Percentiles rank a stretch among this genome's conserved stretches.
phyloP scores from a whole-genome alignment of 2,797 vertebrate genomes.

The Dendrocincla fuliginosa region DNA sequence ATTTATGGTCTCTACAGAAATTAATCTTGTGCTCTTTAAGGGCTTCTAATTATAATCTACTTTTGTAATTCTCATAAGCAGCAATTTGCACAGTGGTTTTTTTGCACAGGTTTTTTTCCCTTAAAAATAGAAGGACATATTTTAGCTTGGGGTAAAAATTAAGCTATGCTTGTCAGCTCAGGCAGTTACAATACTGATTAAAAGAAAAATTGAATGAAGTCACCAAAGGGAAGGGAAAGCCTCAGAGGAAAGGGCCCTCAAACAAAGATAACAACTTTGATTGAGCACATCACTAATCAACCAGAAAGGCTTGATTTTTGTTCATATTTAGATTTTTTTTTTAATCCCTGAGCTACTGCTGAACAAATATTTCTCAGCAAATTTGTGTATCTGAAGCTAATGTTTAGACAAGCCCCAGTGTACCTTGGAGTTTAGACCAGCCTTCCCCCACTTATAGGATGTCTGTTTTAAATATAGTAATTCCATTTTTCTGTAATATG shows the following conservation, averaged over 20 bases:
- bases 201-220: not conserved
- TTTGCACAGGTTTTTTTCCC: not conserved
- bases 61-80: not conserved
- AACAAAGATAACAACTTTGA: not conserved
- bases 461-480: not conserved
- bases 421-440: not conserved
- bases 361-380: not conserved
- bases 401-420: not conserved
- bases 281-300: not conserved
- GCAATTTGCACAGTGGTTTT: not conserved
- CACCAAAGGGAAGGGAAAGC: not conserved
- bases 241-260: not conserved
- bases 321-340: not conserved
- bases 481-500: not conserved
- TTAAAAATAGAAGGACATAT: not conserved
- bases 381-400: not conserved
- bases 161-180: not conserved
- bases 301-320: not conserved
- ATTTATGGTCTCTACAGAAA: not conserved
- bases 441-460: not conserved
- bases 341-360: rapidly evolving
- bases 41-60: not conserved
- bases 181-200: not conserved
- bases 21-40: not conserved
- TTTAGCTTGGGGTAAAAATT: not conserved